These are phyloP conservation scores for Scotopteryx bipunctaria DNA, from an alignment of 2,888 invertebrate species.

Conservation along the genomic window DNA sequence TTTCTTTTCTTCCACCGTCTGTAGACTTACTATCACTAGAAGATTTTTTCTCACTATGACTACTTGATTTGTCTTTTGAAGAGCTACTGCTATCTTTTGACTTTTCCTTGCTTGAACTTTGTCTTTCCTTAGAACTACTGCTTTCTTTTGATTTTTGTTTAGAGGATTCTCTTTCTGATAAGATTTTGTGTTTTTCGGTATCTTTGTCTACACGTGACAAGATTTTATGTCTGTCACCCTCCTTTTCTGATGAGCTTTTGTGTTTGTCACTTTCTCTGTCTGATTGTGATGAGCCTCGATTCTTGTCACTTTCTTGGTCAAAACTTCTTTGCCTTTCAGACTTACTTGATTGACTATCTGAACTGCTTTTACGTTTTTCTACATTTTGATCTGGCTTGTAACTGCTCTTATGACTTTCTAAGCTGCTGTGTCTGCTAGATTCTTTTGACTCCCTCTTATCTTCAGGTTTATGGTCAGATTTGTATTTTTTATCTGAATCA, in stretches of 20 bases:
- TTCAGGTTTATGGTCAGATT: constrained; percentile 51
- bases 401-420: constrained; percentile 49
- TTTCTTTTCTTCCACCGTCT: constrained; percentile 56
- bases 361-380: constrained; percentile 55
- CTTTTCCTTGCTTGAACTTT: constrained; percentile 67
- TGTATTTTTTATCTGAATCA: constrained; percentile 57
- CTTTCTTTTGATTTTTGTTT: constrained; percentile 61
- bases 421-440: constrained; percentile 42
- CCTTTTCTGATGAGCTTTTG: constrained; percentile 25
- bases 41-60: constrained; percentile 64
- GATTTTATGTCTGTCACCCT: constrained; percentile 39
- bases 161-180: constrained; percentile 45
- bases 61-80: constrained; percentile 68
- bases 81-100: constrained; percentile 65
- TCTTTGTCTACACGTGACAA: constrained; percentile 45
- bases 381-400: constrained; percentile 49
- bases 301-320: constrained; percentile 25
- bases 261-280: constrained; percentile 35
- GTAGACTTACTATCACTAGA: constrained; percentile 60
- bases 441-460: constrained; percentile 49
- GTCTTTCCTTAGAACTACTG: constrained; percentile 65
- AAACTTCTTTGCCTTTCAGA: constrained; percentile 50
- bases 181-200: constrained; percentile 43
- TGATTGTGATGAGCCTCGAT: constrained; percentile 30
- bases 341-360: constrained; percentile 30